Conservation (phyloP, 2,113 vertebrate species). For the Anolis sagrei region DNA sequence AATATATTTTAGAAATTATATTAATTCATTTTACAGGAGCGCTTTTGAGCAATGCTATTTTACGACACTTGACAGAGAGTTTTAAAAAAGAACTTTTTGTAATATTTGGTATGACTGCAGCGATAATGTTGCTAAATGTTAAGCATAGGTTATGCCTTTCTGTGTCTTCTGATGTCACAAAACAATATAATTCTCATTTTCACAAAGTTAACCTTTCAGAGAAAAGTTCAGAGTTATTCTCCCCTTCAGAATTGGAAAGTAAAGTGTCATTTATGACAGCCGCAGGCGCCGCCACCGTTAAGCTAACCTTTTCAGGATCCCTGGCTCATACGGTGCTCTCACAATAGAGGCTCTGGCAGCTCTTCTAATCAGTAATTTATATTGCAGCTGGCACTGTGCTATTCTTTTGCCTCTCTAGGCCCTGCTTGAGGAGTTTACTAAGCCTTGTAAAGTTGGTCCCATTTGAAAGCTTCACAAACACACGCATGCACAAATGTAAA, state of each 20-base stretch:
- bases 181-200: background rate
- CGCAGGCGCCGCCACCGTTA: background rate
- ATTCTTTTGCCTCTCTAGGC: background rate
- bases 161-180: background rate
- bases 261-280: background rate
- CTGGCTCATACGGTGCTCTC: background rate
- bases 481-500: background rate
- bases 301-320: background rate
- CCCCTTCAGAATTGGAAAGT: background rate
- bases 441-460: slow-evolving; percentile 16
- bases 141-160: background rate
- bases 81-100: background rate
- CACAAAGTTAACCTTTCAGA: background rate
- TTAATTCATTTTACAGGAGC: background rate
- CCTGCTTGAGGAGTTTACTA: background rate
- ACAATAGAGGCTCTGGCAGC: background rate
- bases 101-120: too few relatives aligned
- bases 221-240: background rate
- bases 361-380: slow-evolving; percentile 19
- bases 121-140: background rate
- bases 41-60: background rate
- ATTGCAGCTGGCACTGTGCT: background rate
- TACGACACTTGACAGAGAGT: background rate
- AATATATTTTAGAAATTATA: background rate
- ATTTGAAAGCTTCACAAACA: slow-evolving; percentile 2